phyloP scores from a whole-genome alignment of 2,888 invertebrate genomes.

The Phanerotoma sp. region DNA sequence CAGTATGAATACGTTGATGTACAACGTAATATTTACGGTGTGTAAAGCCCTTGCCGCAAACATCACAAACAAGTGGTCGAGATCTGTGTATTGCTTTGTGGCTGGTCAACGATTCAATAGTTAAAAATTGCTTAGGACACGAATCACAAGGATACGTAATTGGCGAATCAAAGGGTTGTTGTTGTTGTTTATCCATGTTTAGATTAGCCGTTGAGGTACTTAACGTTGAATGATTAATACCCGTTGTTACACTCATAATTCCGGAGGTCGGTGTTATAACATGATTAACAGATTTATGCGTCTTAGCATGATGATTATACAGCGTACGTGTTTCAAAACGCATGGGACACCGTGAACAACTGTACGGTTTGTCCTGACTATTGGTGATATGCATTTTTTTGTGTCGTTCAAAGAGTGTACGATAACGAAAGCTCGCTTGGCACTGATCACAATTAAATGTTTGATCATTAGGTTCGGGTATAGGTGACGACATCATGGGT shows the following conservation, averaged over 20 bases:
- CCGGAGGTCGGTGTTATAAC: neutral
- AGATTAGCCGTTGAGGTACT: neutral
- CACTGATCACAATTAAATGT: conserved; percentile 52
- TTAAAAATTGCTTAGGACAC: conserved; percentile 51
- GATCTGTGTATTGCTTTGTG: conserved; percentile 52
- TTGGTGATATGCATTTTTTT: conserved; percentile 51
- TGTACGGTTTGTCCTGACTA: conserved; percentile 53
- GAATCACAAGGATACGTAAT: conserved; percentile 49
- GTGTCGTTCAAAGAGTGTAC: conserved; percentile 54
- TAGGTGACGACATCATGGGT: conserved; percentile 8
- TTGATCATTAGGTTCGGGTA: conserved; percentile 39
- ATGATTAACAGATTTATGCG: conserved; percentile 42
- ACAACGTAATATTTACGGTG: conserved; percentile 56
- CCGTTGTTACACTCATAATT: conserved; percentile 1
- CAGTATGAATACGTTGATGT: conserved; percentile 57
- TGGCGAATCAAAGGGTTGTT: conserved; percentile 9
- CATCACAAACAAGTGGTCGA: conserved; percentile 55
- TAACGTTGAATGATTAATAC: conserved; percentile 2
- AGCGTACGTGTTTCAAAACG: conserved; percentile 55
- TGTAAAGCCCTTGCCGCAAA: conserved; percentile 56
- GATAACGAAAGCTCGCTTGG: conserved; percentile 54
- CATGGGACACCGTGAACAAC: conserved; percentile 54
- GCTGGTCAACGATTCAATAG: conserved; percentile 48
- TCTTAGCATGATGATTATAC: conserved; percentile 56
- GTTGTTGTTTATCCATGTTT: conserved; percentile 15